Percentiles rank a stretch among this genome's conserved stretches.
These are phyloP conservation scores for Drosophila tropicalis DNA, from an alignment of 1,140 invertebrate genomes.

Conservation along the genomic window DNA sequence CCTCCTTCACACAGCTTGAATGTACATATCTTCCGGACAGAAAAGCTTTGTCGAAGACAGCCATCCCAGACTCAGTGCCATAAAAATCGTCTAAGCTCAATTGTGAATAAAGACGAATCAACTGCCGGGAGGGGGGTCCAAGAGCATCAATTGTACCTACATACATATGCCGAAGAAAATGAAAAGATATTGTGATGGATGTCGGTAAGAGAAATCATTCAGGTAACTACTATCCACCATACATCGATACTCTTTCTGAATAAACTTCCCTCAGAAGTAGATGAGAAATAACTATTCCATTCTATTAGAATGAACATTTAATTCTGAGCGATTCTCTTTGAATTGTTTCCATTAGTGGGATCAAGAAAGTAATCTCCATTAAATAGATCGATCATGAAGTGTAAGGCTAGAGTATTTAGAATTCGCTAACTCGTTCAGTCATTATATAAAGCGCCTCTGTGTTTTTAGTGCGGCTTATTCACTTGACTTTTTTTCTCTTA, in stretches of 20 bases:
- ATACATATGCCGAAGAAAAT: not conserved
- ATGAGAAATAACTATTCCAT: not conserved
- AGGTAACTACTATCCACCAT: not conserved
- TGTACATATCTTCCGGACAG: not conserved
- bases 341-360: too few relatives aligned
- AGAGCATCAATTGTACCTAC: not conserved
- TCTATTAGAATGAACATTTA: too few relatives aligned
- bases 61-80: slow-evolving; percentile 1
- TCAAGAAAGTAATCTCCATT: too few relatives aligned
- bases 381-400: too few relatives aligned
- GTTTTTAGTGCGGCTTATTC: slow-evolving; percentile 60
- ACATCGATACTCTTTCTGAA: not conserved
- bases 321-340: too few relatives aligned
- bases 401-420: slow-evolving; percentile 6
- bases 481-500: slow-evolving; percentile 62
- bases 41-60: not conserved
- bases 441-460: slow-evolving; percentile 3
- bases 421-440: not conserved
- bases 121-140: slow-evolving; percentile 13
- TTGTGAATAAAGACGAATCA: slow-evolving; percentile 7
- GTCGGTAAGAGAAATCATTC: not conserved
- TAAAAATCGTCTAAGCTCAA: slow-evolving; percentile 1
- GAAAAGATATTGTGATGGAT: slow-evolving; percentile 3
- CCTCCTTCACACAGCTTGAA: not conserved
- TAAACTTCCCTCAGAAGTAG: not conserved